Conservation (phyloP, 2,888 invertebrate species). For the Dysmachus trigonus region DNA sequence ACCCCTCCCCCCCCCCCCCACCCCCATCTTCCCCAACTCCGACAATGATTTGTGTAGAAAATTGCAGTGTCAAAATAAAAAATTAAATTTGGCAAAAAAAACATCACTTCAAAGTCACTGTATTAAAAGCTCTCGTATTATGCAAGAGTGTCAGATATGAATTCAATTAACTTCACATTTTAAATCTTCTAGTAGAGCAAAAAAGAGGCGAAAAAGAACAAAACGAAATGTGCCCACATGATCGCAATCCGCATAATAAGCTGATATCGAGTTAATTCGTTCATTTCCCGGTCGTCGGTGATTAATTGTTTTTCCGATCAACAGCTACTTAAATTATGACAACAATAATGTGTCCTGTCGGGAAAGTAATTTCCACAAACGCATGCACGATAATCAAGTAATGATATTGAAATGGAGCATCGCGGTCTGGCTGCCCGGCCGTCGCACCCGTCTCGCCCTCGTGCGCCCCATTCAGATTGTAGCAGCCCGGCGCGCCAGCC, state of each 20-base stretch:
- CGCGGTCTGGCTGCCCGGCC: background rate
- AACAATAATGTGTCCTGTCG: constrained; percentile 1
- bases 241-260: background rate
- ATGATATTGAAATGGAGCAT: constrained; percentile 26
- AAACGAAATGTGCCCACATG: background rate
- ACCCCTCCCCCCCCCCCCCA: no score
- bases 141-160: background rate
- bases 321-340: constrained; percentile 32
- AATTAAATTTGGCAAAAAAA: no score
- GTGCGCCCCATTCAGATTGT: background rate
- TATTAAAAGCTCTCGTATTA: background rate
- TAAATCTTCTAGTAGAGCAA: background rate
- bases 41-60: no score
- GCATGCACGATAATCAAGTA: constrained; percentile 13
- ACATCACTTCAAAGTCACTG: background rate
- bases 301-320: constrained; percentile 30
- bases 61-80: no score
- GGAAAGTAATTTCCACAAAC: constrained; percentile 29
- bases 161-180: background rate
- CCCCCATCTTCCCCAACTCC: no score
- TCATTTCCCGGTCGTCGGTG: background rate
- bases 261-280: background rate
- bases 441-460: background rate
- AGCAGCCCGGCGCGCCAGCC: constrained; percentile 17
- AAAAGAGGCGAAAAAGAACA: background rate